phyloP scores from a whole-genome alignment of 2,797 vertebrate genomes.

The Pangasius krempfi region DNA sequence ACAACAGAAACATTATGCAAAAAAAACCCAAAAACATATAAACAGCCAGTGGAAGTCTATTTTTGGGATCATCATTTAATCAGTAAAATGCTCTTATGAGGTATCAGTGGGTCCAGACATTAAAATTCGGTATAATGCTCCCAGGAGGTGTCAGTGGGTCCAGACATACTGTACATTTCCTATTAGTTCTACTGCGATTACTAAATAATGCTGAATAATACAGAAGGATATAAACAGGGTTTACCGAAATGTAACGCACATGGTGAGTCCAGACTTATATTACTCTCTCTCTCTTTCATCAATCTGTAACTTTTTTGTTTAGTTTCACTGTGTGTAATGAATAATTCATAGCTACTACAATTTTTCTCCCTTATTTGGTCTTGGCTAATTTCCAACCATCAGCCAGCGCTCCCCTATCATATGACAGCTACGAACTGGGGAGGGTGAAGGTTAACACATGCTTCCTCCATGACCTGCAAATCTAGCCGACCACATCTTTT shows the following conservation, averaged over 20 bases:
- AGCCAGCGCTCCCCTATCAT: neutral
- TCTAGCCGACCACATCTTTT: neutral
- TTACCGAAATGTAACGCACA: neutral
- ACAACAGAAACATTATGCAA: constrained; percentile 12
- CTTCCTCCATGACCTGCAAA: neutral
- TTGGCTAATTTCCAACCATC: neutral
- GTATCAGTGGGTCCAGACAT: neutral
- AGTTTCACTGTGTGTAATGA: neutral
- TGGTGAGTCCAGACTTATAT: neutral
- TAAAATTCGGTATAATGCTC: too few species aligned
- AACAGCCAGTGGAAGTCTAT: neutral
- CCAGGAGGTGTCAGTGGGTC: too few species aligned
- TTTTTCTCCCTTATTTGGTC: neutral
- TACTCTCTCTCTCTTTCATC: neutral
- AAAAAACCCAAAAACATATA: neutral
- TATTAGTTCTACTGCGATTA: neutral
- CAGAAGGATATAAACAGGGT: neutral
- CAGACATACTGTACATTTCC: neutral
- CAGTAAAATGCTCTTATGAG: neutral
- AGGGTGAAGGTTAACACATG: neutral
- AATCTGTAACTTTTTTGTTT: neutral
- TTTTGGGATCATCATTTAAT: neutral
- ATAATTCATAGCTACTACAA: neutral
- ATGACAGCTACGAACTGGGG: neutral
- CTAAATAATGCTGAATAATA: neutral